A percentile compares a stretch with the other conserved stretches of the same genome.
Conservation (phyloP, 2,888 invertebrate genomes). For the Capitulum mitella region DNA sequence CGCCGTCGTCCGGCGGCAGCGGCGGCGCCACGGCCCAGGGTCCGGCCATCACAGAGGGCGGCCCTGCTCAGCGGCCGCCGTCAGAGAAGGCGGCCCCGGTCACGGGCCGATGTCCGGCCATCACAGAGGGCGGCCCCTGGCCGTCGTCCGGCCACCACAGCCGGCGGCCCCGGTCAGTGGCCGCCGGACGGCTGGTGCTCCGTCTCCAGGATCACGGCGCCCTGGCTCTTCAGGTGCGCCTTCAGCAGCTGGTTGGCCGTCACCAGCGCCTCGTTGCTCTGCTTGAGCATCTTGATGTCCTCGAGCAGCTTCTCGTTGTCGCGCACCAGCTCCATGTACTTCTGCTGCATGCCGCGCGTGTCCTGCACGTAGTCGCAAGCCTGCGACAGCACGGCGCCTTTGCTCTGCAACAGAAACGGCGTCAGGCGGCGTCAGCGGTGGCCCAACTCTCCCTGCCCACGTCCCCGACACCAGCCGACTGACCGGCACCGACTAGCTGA, state of each 20-base stretch:
- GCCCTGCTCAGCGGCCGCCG: neutral
- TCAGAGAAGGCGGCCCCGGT: neutral
- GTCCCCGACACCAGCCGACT: too few relatives aligned
- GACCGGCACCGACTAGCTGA: too few relatives aligned
- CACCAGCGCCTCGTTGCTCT: constrained; percentile 64
- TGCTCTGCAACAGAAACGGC: constrained; percentile 56
- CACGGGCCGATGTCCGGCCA: neutral
- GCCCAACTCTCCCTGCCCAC: too few relatives aligned
- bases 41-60: neutral
- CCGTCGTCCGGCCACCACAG: neutral
- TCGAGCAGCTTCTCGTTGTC: constrained; percentile 63
- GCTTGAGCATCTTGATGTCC: constrained; percentile 62
- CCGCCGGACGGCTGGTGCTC: neutral
- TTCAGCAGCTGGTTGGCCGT: constrained; percentile 52
- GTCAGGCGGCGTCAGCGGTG: too few relatives aligned
- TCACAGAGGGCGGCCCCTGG: neutral
- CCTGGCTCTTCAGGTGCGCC: constrained; percentile 47
- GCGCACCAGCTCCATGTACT: constrained; percentile 55
- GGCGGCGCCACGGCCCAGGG: neutral
- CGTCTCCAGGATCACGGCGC: constrained; percentile 1
- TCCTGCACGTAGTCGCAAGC: constrained; percentile 91
- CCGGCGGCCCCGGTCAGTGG: neutral
- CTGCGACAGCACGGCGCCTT: constrained; percentile 90
- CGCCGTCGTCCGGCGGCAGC: too few relatives aligned
- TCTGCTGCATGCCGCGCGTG: constrained; percentile 67